Conservation (phyloP, 2,888 invertebrate genomes). For the Polyommatus iphigenia region DNA sequence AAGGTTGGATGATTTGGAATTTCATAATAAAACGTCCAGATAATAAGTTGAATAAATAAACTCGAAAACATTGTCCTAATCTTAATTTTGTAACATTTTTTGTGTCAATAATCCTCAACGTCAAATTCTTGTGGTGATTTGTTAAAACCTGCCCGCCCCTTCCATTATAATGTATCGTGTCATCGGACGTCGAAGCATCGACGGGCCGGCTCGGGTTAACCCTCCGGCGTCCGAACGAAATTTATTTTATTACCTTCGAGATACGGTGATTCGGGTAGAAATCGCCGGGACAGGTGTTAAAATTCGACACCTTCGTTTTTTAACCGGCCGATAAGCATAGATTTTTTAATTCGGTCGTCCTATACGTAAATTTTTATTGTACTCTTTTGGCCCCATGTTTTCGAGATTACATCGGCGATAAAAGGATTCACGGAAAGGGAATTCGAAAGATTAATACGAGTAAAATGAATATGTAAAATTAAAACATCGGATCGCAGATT, state of each 20-base stretch:
- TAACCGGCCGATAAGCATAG: constrained; percentile 70
- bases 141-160: constrained; percentile 73
- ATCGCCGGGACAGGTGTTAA: constrained; percentile 78
- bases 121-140: constrained; percentile 78
- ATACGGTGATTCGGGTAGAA: constrained; percentile 77
- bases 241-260: constrained; percentile 79
- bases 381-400: constrained; percentile 52
- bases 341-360: constrained; percentile 40
- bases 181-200: constrained; percentile 79
- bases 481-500: constrained; percentile 75
- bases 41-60: not conserved
- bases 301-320: constrained; percentile 74
- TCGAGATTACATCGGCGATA: constrained; percentile 58
- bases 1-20: not conserved
- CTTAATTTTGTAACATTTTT: constrained; percentile 51
- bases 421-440: constrained; percentile 60
- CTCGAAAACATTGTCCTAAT: constrained; percentile 15
- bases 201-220: constrained; percentile 63
- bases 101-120: constrained; percentile 75
- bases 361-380: constrained; percentile 48
- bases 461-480: constrained; percentile 71
- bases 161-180: constrained; percentile 79
- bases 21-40: constrained; percentile 14
- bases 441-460: constrained; percentile 57
- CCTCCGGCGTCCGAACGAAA: constrained; percentile 77